A percentile compares a stretch with the other conserved stretches of the same genome.
phyloP scores from a whole-genome alignment of 2,888 invertebrate species.

The Pomacea canaliculata region DNA sequence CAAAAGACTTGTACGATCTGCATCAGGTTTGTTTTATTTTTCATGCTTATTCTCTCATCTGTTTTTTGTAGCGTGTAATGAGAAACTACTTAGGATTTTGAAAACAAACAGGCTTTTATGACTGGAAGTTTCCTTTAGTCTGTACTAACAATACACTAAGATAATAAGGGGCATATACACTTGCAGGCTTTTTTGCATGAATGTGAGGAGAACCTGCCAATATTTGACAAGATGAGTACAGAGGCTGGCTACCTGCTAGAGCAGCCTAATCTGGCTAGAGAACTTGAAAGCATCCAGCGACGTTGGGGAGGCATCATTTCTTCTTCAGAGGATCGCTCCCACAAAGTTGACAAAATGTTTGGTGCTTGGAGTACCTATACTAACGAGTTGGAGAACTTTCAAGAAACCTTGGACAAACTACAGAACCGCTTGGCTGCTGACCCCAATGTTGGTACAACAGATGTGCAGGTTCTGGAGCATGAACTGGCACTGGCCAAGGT shows the following conservation, averaged over 20 bases:
- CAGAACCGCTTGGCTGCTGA: conserved; percentile 52
- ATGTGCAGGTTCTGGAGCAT: conserved; percentile 61
- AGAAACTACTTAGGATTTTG: too few relatives aligned
- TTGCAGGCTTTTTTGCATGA: conserved; percentile 79
- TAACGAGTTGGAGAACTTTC: conserved; percentile 54
- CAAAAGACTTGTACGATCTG: conserved; percentile 72
- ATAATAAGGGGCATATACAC: background rate
- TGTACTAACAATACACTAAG: too few relatives aligned
- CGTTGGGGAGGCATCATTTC: conserved; percentile 59
- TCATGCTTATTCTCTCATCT: background rate
- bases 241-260: conserved; percentile 65
- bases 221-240: conserved; percentile 62
- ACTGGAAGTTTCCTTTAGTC: too few relatives aligned
- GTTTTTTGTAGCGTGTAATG: background rate
- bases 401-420: conserved; percentile 57
- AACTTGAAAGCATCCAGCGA: conserved; percentile 57
- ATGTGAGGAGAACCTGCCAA: conserved; percentile 77
- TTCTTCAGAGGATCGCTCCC: conserved; percentile 57
- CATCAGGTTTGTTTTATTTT: conserved; percentile 73
- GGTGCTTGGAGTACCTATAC: conserved; percentile 61
- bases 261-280: conserved; percentile 60
- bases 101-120: too few relatives aligned
- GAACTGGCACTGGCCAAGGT: conserved; percentile 64
- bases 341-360: conserved; percentile 57
- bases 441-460: conserved; percentile 58